Percentiles rank a stretch among this genome's conserved stretches.
phyloP scores from a whole-genome alignment of 2,888 invertebrate genomes.

The Pandemis heparana region DNA sequence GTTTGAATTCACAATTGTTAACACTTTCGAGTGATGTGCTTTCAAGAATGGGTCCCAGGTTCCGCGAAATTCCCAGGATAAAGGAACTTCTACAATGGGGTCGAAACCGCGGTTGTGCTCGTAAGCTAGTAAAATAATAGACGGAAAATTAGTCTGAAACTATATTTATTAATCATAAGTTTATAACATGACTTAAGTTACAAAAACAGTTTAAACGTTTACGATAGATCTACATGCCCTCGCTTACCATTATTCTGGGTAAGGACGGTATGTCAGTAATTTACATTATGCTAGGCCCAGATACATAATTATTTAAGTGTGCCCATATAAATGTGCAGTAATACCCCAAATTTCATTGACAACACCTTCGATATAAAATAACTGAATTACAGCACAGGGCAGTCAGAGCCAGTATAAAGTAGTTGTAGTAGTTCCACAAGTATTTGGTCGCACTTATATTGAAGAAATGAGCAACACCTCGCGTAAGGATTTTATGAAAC shows the following conservation, averaged over 20 bases:
- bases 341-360: slow-evolving; percentile 18
- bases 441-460: no score
- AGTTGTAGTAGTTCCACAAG: no score
- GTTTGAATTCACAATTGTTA: no score
- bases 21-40: no score
- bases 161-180: slow-evolving; percentile 84
- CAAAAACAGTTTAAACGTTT: slow-evolving; percentile 82
- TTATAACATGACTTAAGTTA: slow-evolving; percentile 85
- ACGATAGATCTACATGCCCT: slow-evolving; percentile 76
- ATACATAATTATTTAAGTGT: slow-evolving; percentile 51
- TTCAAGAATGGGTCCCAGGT: no score
- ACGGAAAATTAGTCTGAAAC: slow-evolving; percentile 68
- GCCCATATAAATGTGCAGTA: slow-evolving; percentile 22
- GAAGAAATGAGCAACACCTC: no score
- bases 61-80: no score
- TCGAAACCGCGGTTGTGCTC: no score
- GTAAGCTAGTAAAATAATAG: slow-evolving; percentile 49
- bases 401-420: background rate
- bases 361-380: background rate
- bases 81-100: no score
- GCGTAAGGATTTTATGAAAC: no score
- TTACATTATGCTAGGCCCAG: slow-evolving; percentile 83
- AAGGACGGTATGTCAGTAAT: slow-evolving; percentile 83
- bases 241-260: slow-evolving; percentile 80
- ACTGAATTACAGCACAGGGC: background rate